Evolutionary conservation across 1,140 invertebrate species (phyloP).

Genomic region (Liolophura sinensis): DNA sequence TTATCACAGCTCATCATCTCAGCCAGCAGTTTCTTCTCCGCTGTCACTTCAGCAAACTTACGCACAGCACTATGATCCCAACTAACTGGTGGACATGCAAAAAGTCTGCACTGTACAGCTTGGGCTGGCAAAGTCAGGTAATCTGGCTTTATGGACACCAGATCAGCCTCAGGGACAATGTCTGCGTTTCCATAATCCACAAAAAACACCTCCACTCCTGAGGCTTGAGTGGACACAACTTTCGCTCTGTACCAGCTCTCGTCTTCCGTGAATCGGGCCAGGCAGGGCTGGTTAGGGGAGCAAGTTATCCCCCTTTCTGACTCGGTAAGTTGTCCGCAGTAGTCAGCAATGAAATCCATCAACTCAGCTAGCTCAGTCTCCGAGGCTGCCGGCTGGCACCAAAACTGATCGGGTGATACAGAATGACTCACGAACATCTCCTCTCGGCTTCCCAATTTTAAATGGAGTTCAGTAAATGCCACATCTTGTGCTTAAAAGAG

Average conservation of each 20-base stretch:
- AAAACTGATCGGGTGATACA: conserved; percentile 27
- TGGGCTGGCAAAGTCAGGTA: conserved; percentile 13
- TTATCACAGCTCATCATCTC: not conserved
- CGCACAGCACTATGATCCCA: conserved; percentile 12
- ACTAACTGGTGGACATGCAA: not conserved
- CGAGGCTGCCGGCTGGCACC: conserved; percentile 22
- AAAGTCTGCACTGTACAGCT: conserved; percentile 12
- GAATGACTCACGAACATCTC: conserved; percentile 2
- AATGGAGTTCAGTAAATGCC: no score
- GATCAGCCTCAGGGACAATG: conserved; percentile 5
- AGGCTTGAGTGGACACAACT: conserved; percentile 62
- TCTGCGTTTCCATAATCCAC: conserved; percentile 21
- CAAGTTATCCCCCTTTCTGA: conserved; percentile 59
- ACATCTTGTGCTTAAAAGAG: no score
- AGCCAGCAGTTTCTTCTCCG: conserved; percentile 12
- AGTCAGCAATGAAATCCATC: conserved; percentile 20
- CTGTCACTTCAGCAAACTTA: conserved; percentile 13
- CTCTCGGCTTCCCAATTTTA: no score
- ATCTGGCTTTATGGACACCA: conserved; percentile 5
- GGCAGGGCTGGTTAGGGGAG: conserved; percentile 42
- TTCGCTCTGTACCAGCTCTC: conserved; percentile 78
- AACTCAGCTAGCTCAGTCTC: conserved; percentile 18
- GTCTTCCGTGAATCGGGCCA: conserved; percentile 72
- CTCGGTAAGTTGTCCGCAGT: conserved; percentile 19
- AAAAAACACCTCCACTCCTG: conserved; percentile 14